Evolutionary conservation across 1,140 invertebrate species (phyloP).

Genomic region (Coptotermes formosanus): DNA sequence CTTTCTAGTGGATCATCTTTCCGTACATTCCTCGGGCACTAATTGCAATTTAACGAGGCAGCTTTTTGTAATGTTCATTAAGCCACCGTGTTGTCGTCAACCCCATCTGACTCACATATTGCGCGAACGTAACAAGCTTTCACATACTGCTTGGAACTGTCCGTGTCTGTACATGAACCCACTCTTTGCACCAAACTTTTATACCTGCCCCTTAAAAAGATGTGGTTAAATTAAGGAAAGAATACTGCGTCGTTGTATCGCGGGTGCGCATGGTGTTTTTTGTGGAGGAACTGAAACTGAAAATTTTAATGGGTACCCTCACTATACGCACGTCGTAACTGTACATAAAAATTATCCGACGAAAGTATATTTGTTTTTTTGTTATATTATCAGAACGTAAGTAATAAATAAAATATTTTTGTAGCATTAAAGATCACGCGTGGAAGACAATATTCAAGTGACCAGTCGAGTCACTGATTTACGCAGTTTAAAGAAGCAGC

Average conservation of each 20-base stretch:
- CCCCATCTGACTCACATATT: not conserved
- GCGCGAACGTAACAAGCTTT: not conserved
- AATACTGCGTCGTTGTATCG: not conserved
- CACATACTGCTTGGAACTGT: not conserved
- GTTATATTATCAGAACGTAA: too few species aligned
- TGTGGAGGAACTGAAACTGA: not conserved
- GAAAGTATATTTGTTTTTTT: too few species aligned
- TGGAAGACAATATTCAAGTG: too few species aligned
- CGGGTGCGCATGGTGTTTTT: too few species aligned
- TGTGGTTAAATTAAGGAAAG: not conserved
- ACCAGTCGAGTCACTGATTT: too few species aligned
- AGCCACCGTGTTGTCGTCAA: not conserved
- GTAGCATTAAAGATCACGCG: too few species aligned
- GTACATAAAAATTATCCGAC: not conserved
- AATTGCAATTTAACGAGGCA: conserved; percentile 11
- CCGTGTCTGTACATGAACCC: not conserved
- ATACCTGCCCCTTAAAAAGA: not conserved
- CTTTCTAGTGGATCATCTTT: not conserved
- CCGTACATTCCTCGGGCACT: not conserved
- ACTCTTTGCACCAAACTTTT: not conserved
- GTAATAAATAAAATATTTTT: too few species aligned
- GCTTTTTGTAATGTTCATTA: conserved; percentile 8
- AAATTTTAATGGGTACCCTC: not conserved
- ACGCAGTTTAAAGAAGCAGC: too few species aligned
- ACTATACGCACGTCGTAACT: not conserved